Percentiles rank a stretch among this genome's conserved stretches.
phyloP scores from a whole-genome alignment of 2,113 vertebrate species.

The Urocynchramus pylzowi region DNA sequence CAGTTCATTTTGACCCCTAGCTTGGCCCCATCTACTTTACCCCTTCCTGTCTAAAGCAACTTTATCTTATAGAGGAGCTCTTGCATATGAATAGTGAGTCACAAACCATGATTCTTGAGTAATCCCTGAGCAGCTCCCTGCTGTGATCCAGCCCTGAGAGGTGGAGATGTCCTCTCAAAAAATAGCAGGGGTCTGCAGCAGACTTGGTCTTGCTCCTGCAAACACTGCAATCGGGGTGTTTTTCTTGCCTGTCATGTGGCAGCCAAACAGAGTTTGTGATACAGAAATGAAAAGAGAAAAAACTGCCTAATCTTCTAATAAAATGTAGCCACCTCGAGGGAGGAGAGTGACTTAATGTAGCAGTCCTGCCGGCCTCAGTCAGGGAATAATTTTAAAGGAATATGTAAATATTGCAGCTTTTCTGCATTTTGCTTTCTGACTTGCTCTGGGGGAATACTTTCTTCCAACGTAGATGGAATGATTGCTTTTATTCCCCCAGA shows the following conservation, averaged over 20 bases:
- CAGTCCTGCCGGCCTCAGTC: background rate
- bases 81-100: background rate
- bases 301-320: background rate
- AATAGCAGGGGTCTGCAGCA: background rate
- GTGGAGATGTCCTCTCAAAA: background rate
- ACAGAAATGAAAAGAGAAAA: background rate
- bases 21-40: background rate
- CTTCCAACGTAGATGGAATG: accelerated
- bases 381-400: background rate
- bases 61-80: background rate
- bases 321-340: background rate
- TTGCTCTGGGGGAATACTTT: background rate
- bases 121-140: background rate
- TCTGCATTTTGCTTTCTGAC: background rate
- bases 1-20: background rate
- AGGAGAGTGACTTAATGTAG: background rate
- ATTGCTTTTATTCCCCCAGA: background rate
- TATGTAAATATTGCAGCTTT: background rate
- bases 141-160: background rate
- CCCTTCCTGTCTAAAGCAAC: background rate
- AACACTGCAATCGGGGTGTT: accelerated
- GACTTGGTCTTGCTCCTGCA: background rate
- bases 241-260: background rate
- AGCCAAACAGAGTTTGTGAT: too few species aligned
- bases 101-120: background rate